phyloP scores from a whole-genome alignment of 2,113 vertebrate species.

The Lepus timidus region DNA sequence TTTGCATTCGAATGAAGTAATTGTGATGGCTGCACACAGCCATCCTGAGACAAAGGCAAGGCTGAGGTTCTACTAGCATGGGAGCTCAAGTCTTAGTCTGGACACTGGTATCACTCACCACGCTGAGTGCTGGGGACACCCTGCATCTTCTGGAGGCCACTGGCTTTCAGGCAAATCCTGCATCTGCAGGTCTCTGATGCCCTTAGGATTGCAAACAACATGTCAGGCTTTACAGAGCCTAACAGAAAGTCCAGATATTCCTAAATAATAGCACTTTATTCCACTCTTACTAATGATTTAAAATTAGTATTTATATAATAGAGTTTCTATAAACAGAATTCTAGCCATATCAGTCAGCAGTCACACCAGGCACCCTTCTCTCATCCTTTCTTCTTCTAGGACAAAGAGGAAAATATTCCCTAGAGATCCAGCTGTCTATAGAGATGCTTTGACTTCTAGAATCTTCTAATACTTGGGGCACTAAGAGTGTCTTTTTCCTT shows the following conservation, averaged over 20 bases:
- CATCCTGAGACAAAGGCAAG: not conserved
- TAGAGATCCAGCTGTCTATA: not conserved
- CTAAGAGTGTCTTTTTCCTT: not conserved
- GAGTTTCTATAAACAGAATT: slow-evolving; percentile 49
- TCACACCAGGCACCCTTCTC: not conserved
- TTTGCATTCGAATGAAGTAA: not conserved
- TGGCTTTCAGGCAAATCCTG: not conserved
- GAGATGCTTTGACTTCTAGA: not conserved
- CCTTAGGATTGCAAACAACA: not conserved
- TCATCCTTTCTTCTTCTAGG: not conserved
- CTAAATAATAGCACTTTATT: not conserved
- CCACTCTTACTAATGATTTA: slow-evolving; percentile 30
- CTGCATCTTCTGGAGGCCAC: not conserved
- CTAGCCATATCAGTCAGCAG: not conserved
- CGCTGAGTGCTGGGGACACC: not conserved
- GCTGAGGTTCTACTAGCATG: not conserved
- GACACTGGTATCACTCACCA: not conserved
- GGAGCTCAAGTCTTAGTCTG: not conserved
- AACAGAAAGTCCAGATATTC: not conserved
- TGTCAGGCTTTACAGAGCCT: not conserved
- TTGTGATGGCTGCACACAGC: not conserved
- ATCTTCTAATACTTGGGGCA: not conserved
- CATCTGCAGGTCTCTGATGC: not conserved
- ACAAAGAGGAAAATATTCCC: not conserved
- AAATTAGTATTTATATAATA: slow-evolving; percentile 47